Evolutionary conservation across 2,113 vertebrate species (phyloP).

Genomic region (Plotosus lineatus): DNA sequence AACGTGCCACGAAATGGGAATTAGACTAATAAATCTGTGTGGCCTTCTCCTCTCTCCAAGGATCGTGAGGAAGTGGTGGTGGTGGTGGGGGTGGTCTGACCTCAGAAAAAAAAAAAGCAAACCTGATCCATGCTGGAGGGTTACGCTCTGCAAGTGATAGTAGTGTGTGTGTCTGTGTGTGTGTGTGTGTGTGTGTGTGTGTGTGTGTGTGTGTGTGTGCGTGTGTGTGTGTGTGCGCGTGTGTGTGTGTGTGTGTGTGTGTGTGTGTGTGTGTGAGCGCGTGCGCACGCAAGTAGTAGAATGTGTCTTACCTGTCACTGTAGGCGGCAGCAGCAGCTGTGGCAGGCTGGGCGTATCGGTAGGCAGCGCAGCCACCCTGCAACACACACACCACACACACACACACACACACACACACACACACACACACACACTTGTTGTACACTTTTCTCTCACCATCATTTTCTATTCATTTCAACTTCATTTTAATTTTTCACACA

Average conservation of each 20-base stretch:
- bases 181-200: conserved; percentile 37
- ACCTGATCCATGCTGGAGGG: conserved; percentile 30
- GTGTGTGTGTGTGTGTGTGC: conserved; percentile 42
- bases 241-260: conserved; percentile 30
- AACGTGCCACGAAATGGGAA: conserved; percentile 50
- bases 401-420: conserved; percentile 47
- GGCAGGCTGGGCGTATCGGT: conserved; percentile 95
- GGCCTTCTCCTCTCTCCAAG: conserved; percentile 44
- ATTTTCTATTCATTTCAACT: background rate
- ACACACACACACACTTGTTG: conserved; percentile 16
- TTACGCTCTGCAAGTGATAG: conserved; percentile 32
- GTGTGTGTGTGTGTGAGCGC: conserved; percentile 40
- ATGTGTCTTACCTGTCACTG: conserved; percentile 93
- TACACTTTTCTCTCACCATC: background rate
- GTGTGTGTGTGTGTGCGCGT: conserved; percentile 27
- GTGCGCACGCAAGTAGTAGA: conserved; percentile 35
- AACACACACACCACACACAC: conserved; percentile 64
- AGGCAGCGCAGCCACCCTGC: conserved; percentile 94
- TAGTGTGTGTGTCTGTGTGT: too few species aligned
- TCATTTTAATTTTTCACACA: background rate
- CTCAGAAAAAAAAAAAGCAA: conserved; percentile 40
- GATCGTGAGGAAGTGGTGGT: conserved; percentile 48
- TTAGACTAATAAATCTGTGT: conserved; percentile 61
- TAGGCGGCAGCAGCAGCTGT: conserved; percentile 94
- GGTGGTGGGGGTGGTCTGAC: conserved; percentile 49